phyloP scores from a whole-genome alignment of 2,888 invertebrate species.

The Punctoribates punctum region DNA sequence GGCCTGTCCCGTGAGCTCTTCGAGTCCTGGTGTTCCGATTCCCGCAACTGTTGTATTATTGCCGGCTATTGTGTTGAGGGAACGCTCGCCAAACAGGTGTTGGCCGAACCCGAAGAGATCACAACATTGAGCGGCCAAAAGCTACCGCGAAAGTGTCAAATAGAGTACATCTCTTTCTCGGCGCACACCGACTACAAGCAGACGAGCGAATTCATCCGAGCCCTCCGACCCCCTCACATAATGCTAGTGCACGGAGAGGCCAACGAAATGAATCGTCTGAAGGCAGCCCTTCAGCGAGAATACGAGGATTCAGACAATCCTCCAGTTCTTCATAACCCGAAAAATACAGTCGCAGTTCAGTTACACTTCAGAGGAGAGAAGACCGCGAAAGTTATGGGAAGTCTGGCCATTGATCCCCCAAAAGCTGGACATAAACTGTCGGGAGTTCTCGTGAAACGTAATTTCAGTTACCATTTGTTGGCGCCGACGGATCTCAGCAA shows the following conservation, averaged over 20 bases:
- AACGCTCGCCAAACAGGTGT: constrained; percentile 78
- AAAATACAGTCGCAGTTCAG: constrained; percentile 88
- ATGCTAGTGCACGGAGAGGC: constrained; percentile 96
- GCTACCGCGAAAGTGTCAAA: constrained; percentile 91
- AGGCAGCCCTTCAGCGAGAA: constrained; percentile 87
- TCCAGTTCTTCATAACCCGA: constrained; percentile 79
- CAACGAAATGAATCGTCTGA: constrained; percentile 96
- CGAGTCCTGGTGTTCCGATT: constrained; percentile 76
- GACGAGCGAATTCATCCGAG: constrained; percentile 93
- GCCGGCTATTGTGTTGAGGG: constrained; percentile 72
- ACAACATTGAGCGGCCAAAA: constrained; percentile 92
- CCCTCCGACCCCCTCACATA: constrained; percentile 91
- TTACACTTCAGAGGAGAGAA: constrained; percentile 95
- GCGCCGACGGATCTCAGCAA: constrained; percentile 86
- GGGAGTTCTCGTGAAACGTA: constrained; percentile 90
- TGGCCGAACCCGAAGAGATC: constrained; percentile 97
- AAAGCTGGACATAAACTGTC: constrained; percentile 73
- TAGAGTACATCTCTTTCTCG: constrained; percentile 98
- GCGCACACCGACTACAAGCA: constrained; percentile 98
- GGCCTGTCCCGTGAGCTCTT: constrained; percentile 94
- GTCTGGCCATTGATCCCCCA: constrained; percentile 77
- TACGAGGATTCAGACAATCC: constrained; percentile 72
- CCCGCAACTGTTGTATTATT: constrained; percentile 70
- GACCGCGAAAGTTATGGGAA: constrained; percentile 96
- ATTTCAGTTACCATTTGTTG: constrained; percentile 95